These are phyloP conservation scores for Acanthopleura granulata DNA, from an alignment of 2,888 invertebrate species.

Conservation along the genomic window DNA sequence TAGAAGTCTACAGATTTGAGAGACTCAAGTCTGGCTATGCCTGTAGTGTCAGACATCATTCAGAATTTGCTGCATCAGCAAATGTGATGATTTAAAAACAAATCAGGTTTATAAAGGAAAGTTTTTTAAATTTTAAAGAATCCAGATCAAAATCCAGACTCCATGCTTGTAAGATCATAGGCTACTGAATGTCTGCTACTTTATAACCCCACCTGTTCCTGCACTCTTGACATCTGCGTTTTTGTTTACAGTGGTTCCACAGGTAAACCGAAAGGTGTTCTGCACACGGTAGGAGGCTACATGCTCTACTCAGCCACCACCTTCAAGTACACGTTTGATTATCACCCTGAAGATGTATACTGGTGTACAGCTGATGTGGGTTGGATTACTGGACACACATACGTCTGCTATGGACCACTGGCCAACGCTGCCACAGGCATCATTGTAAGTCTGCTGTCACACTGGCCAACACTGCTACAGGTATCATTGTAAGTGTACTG, in stretches of 20 bases:
- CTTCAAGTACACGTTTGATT: constrained; percentile 95
- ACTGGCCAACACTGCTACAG: no score
- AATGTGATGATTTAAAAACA: no score
- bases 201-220: background rate
- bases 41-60: no score
- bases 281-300: constrained; percentile 96
- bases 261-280: constrained; percentile 97
- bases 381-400: constrained; percentile 78
- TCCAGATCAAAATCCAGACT: no score
- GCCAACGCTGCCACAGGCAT: constrained; percentile 95
- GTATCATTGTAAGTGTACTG: no score
- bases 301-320: constrained; percentile 90
- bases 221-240: background rate
- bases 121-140: no score
- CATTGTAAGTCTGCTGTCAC: constrained; percentile 77
- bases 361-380: constrained; percentile 73
- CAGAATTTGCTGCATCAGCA: no score
- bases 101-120: no score
- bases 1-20: no score
- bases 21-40: no score
- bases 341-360: constrained; percentile 69
- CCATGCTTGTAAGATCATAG: background rate
- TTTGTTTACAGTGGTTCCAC: constrained; percentile 82
- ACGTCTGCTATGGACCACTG: constrained; percentile 90
- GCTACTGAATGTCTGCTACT: background rate